Base-by-base conservation (phyloP, 1,140 invertebrate species). In the Rhopalosiphum padi region DNA sequence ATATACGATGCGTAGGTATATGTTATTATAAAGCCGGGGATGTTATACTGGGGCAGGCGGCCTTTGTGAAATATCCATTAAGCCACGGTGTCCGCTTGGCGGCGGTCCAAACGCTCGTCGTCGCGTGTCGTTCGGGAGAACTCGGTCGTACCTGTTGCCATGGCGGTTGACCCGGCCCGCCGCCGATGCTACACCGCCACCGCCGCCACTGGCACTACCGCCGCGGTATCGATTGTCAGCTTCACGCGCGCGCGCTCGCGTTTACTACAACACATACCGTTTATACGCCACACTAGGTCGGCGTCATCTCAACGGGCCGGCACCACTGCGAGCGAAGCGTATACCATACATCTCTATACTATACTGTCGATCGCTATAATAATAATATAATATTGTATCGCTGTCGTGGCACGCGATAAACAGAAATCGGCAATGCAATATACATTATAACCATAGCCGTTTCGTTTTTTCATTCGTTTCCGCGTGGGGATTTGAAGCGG, bases 111-210 rank as follows among this genome's bases (percentile, higher is more conserved):
- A 51, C 86, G 46, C 86, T 89, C 48, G 48, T 91, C 68, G 60
- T 41, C 22, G 53, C 55, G 43, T 82, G 68, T 82, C 90, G 90
- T 48, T 82, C 90, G 90, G 90, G 55, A 46, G 90, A 91, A 83
- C 68, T 91, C 90, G 90, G 90, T 91, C 90, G 90, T 91, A 91
- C 90, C 90, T 91, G 90, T 91, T 91, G 90, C 90, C 90, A 91
- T 91, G 90, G 90, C 90, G 90, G 90, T 91, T 91, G 90, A 91
- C 90, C 90, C 90, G 46, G 43, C 90, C 90, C 60, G 90, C 90
- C n/a, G 25, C 88, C 53, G 30, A 77, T 77, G 60, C 30, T n/a
- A 18, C 60, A 18, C 60, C 30, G 25, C 25, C 30, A 5, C 60
- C 55, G 21, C 25, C 55, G 25, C 60, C 60, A 68, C 30, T n/a